Evolutionary conservation across 2,113 vertebrate genomes (phyloP), one percentile per base, ranked within the genome.

Genomic region (Elephas maximus): DNA sequence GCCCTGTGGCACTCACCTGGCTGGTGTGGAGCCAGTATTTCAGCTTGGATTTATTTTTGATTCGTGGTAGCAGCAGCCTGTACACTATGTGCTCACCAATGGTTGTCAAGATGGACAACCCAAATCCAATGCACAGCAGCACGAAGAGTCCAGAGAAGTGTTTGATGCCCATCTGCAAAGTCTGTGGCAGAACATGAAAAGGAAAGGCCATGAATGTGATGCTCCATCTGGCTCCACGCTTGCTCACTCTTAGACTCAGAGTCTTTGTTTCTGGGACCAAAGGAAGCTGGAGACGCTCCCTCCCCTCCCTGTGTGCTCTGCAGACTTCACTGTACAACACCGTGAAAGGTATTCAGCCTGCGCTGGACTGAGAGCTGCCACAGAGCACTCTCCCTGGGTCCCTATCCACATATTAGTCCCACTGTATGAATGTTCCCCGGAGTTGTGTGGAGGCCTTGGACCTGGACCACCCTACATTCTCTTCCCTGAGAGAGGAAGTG

Each of bases 81-180:
- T 99, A 99, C 84, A 99, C 99, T 0, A 99, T 98, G 97, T 99
- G 99, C 97, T 99, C 99, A 11, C 99, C 99, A 62, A 99, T 98
- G 9, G 99, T 99, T 80, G 99, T 99, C 97, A 99, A 97, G 73
- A 99, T 99, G 93, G 99, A 99, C 97, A 99, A 98, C 53, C 99
- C 99, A 83, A 99, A 99, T 21, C 99, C 99, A 69, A 99, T 89
- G 89, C 99, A 99, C 91, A 99, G 97, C 99, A 99, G 99, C 98
- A 99, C 99, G 67, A 99, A 99, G 91, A 99, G 99, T 53, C 99
- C 99, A 17, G 99, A 99, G 98, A 99, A 99, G 97, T 99, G 99
- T 94, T 99, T 99, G 96, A 99, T 99, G 23, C 99, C 99, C 99
- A 99, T 99, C 98, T 99, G 99, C 96, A 99, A 98, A 1, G 99